Percentiles rank a stretch among this genome's conserved stretches.
Conservation (phyloP, 2,797 vertebrate species). For the Pelochelys cantorii region DNA sequence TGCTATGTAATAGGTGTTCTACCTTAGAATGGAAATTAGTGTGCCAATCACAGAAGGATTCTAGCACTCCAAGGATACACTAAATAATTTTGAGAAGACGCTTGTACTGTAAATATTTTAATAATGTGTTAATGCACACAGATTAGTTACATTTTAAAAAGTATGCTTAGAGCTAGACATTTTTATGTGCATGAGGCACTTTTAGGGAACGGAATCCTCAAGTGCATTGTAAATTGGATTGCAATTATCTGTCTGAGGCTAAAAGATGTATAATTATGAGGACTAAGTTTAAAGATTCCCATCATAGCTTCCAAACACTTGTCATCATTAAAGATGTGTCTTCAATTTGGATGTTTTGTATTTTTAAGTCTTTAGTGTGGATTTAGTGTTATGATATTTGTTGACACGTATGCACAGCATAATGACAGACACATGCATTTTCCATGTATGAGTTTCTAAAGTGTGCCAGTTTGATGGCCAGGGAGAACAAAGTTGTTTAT, state of each 20-base stretch:
- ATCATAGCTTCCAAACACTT: conserved; percentile 56
- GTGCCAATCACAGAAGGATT: neutral
- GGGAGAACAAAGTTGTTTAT: conserved; percentile 1
- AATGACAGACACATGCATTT: conserved; percentile 1
- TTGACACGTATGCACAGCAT: neutral
- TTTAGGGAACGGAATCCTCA: conserved; percentile 64
- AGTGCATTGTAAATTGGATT: conserved; percentile 56
- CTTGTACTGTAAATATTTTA: neutral
- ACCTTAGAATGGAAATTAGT: neutral
- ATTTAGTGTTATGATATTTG: neutral
- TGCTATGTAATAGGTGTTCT: neutral
- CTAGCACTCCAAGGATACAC: neutral
- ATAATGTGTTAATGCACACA: conserved; percentile 14
- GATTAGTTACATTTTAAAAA: conserved; percentile 33
- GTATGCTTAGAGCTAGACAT: conserved; percentile 45
- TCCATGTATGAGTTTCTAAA: neutral
- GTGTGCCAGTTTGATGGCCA: neutral
- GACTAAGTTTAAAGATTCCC: conserved; percentile 53
- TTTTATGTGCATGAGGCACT: neutral
- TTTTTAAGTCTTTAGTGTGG: conserved; percentile 3
- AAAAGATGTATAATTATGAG: conserved; percentile 68
- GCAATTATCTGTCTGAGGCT: conserved; percentile 56
- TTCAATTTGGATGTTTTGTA: conserved; percentile 9
- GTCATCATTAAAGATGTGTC: conserved; percentile 18
- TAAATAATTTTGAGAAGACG: neutral